Base-by-base conservation (phyloP, 2,797 vertebrate species). In the Sebastes elongatus region DNA sequence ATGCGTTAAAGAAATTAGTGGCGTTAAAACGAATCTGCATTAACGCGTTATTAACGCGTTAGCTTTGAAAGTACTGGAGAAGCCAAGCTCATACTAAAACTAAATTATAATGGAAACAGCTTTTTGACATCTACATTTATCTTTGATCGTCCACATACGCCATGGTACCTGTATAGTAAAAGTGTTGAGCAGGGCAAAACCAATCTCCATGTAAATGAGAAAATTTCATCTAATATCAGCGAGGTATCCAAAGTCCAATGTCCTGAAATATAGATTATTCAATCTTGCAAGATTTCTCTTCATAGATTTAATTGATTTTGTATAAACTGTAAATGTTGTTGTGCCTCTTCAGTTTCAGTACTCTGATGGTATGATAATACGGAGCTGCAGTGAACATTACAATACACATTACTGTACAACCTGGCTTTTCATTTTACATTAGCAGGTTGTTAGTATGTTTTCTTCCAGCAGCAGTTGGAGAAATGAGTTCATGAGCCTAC, bases 131-230 rank as follows among this genome's bases (percentile, higher is more conserved):
- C 25, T 25, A 42, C 49, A 69, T 78, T 71, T 69, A 71, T 60
- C 42, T 38, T 22, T 57, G 52, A 25, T 20, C 78, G 62, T 64
- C 64, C 59, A 7, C 49, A 46, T 63, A 63, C 11, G 7, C 59
- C 49, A n/a, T 32, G 6, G 65, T 65, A 53, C n/a, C 71, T 60
- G 72, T 28, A 35, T 76, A 52, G 67, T 71, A 56, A 57, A 66
- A 72, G 71, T 78, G 35, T 68, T 62, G 66, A 86, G 14, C 42
- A 49, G 28, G 56, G 52, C 65, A 72, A 67, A 85, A 76, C 57
- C 81, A 84, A 89, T 91, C 80, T 91, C 66, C 80, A 79, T 90
- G 67, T 71, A 74, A 86, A 83, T 82, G n/a, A 53, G 18, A 78
- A 52, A 68, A 83, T 57, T 53, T 6, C 14, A 71, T 76, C n/a